These are phyloP conservation scores for Cosmia pyralina DNA, from an alignment of 2,888 invertebrate genomes.

Conservation along the genomic window DNA sequence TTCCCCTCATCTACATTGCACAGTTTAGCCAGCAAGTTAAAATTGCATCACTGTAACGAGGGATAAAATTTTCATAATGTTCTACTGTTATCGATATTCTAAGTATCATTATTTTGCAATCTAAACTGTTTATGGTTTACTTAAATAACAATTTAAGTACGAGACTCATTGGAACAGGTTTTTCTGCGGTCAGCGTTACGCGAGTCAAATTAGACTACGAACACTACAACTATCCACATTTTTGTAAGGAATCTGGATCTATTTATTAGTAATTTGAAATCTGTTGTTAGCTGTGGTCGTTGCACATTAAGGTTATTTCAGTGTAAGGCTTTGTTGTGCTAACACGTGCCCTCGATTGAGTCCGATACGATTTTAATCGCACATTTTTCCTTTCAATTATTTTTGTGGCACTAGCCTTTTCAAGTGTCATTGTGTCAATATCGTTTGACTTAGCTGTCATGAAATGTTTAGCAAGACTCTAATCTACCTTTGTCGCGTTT, in stretches of 20 bases:
- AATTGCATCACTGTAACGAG: slow-evolving; percentile 43
- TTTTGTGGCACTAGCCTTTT: slow-evolving; percentile 26
- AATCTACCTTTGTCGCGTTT: slow-evolving; percentile 36
- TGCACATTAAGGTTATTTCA: slow-evolving; percentile 50
- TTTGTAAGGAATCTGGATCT: slow-evolving; percentile 63
- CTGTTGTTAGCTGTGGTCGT: slow-evolving; percentile 36
- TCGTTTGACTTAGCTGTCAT: slow-evolving; percentile 31
- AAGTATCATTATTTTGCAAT: slow-evolving; percentile 63
- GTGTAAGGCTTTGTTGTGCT: slow-evolving; percentile 43
- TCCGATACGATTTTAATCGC: slow-evolving; percentile 31
- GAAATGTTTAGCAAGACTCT: slow-evolving; percentile 21
- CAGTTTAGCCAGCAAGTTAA: slow-evolving; percentile 13
- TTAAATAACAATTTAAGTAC: slow-evolving; percentile 65
- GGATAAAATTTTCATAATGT: slow-evolving; percentile 46
- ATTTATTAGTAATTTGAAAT: slow-evolving; percentile 63
- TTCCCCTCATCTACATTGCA: background rate
- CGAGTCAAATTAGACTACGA: slow-evolving; percentile 62
- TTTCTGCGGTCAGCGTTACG: slow-evolving; percentile 67
- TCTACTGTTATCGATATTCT: slow-evolving; percentile 53
- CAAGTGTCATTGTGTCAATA: slow-evolving; percentile 34
- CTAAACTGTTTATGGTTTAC: slow-evolving; percentile 62
- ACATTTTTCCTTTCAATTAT: slow-evolving; percentile 24
- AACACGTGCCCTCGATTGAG: slow-evolving; percentile 46
- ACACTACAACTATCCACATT: slow-evolving; percentile 47
- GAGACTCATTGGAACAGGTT: slow-evolving; percentile 68